phyloP scores from a whole-genome alignment of 92 coral and sea anemone genomes.

The Chrysogorgia sp. region DNA sequence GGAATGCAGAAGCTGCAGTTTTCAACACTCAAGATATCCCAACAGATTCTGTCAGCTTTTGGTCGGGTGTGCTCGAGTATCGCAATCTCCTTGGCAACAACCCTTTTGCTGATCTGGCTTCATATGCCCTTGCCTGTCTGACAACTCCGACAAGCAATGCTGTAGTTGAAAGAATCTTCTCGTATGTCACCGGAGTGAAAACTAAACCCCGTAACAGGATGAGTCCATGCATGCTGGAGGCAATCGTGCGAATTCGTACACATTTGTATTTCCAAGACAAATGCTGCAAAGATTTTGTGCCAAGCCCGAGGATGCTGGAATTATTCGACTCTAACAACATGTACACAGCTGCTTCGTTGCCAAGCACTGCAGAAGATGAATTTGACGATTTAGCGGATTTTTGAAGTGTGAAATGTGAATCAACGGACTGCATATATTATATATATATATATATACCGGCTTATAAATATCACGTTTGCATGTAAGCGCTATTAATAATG shows the following conservation, averaged over 20 bases:
- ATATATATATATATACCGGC: too few relatives aligned
- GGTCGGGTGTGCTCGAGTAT: conserved; percentile 24
- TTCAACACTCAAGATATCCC: background rate
- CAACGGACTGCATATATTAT: too few relatives aligned
- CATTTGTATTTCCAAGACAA: background rate
- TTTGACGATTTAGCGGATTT: background rate
- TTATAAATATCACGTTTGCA: too few relatives aligned
- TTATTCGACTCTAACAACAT: background rate
- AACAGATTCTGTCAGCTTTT: conserved; percentile 12
- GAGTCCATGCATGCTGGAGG: conserved; percentile 18
- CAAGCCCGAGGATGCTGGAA: conserved; percentile 9
- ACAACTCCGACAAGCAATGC: conserved; percentile 28
- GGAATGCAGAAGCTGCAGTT: conserved; percentile 12
- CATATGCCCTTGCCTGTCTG: conserved; percentile 18
- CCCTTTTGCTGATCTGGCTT: background rate
- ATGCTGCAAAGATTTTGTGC: conserved; percentile 20
- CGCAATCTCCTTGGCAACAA: conserved; percentile 1
- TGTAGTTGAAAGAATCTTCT: conserved; percentile 19
- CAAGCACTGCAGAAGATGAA: background rate
- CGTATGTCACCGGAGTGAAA: conserved; percentile 6
- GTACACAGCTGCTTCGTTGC: background rate
- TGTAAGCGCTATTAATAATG: too few relatives aligned
- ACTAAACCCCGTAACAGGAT: conserved; percentile 21
- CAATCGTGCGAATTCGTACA: conserved; percentile 14
- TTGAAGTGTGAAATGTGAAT: background rate